These are phyloP conservation scores for Uria aalge DNA, from an alignment of 2,113 vertebrate species.

Conservation along the genomic window DNA sequence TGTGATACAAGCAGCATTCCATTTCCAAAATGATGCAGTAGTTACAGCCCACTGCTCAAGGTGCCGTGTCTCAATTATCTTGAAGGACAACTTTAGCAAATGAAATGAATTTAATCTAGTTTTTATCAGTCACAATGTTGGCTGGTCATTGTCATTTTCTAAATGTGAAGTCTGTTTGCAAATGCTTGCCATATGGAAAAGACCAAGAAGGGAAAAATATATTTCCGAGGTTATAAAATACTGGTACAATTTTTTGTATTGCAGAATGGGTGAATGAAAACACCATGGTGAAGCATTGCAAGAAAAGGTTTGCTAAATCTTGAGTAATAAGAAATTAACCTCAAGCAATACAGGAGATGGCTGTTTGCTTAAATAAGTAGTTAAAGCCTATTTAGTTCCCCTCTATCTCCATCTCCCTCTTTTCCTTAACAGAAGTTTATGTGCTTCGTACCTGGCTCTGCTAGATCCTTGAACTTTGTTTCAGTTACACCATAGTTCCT, in stretches of 20 bases:
- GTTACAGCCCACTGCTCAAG: constrained; percentile 38
- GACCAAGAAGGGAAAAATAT: neutral
- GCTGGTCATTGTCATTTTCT: neutral
- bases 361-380: neutral
- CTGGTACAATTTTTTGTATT: neutral
- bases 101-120: constrained; percentile 28
- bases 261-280: neutral
- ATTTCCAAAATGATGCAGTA: constrained; percentile 47
- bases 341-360: neutral
- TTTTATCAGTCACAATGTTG: constrained; percentile 43
- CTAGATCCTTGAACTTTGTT: neutral
- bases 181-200: neutral
- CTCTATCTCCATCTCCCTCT: neutral
- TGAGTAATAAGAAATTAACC: neutral
- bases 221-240: neutral
- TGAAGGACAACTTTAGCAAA: constrained; percentile 53
- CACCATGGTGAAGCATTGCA: neutral
- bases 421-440: neutral
- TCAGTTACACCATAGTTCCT: neutral
- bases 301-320: neutral
- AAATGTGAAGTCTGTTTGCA: neutral
- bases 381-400: neutral
- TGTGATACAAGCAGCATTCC: constrained; percentile 11
- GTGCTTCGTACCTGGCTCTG: neutral
- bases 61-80: constrained; percentile 53